Percentiles rank a stretch among this genome's conserved stretches.
Conservation (phyloP, 2,888 invertebrate species). For the Empis stercorea region DNA sequence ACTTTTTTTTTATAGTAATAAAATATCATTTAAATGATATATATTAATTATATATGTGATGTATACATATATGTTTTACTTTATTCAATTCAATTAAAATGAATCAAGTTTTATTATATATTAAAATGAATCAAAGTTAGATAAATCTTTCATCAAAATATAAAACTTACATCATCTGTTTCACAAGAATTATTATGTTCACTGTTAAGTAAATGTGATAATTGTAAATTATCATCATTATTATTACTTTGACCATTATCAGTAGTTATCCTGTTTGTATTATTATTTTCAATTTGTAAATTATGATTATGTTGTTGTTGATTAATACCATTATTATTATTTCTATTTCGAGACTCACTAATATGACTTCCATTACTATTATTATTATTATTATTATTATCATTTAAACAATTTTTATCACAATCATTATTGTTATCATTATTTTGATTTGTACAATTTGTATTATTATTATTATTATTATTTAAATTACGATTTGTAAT, state of each 20-base stretch:
- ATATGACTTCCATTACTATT: constrained; percentile 13
- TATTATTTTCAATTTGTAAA: too few species aligned
- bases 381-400: constrained; percentile 14
- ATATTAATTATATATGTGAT: too few species aligned
- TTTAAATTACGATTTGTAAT: neutral
- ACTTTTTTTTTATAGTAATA: too few species aligned
- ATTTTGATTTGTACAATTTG: neutral
- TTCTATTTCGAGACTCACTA: constrained; percentile 11
- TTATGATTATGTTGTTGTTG: constrained; percentile 3
- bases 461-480: neutral
- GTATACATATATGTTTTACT: too few species aligned
- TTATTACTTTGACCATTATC: constrained; percentile 9
- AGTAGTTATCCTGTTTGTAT: constrained; percentile 9
- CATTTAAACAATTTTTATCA: constrained; percentile 10
- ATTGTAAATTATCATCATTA: constrained; percentile 13
- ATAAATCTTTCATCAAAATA: too few species aligned
- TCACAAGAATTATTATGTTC: constrained; percentile 10
- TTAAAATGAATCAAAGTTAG: too few species aligned
- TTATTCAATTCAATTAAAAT: too few species aligned
- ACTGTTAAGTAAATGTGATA: constrained; percentile 14
- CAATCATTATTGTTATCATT: neutral
- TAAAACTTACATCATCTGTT: neutral
- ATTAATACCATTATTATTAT: constrained; percentile 8
- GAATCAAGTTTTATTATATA: too few species aligned
- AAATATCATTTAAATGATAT: too few species aligned